phyloP scores from a whole-genome alignment of 2,113 vertebrate species.

The Muntiacus reevesi region DNA sequence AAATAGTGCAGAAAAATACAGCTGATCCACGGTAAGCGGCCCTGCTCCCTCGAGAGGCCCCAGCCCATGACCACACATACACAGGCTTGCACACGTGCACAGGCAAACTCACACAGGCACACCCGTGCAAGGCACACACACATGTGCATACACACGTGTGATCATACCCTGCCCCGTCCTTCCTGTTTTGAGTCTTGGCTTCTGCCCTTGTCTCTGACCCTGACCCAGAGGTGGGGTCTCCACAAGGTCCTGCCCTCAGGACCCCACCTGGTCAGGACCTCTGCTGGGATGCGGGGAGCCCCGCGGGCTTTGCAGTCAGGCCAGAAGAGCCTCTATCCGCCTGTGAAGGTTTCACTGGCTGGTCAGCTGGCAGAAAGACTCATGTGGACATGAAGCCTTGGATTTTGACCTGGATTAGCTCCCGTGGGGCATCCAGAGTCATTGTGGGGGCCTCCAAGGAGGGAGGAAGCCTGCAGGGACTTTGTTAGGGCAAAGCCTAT shows the following conservation, averaged over 20 bases:
- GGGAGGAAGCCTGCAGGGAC: background rate
- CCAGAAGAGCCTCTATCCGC: background rate
- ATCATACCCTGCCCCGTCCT: background rate
- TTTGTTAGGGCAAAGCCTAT: background rate
- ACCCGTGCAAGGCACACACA: too few species aligned
- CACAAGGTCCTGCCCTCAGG: background rate
- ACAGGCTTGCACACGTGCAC: background rate
- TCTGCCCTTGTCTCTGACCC: background rate
- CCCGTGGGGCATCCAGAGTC: background rate
- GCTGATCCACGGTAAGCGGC: background rate
- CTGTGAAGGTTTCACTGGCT: background rate
- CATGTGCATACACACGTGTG: rapidly evolving
- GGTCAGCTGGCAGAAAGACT: background rate
- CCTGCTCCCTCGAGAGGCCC: background rate
- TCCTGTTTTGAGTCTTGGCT: background rate
- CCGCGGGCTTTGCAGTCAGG: background rate
- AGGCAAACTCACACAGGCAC: background rate
- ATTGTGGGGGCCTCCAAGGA: rapidly evolving
- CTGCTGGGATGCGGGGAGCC: background rate
- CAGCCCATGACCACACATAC: background rate
- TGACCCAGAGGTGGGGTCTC: background rate
- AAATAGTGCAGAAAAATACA: constrained; percentile 34
- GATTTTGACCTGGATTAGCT: background rate
- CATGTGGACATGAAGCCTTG: background rate
- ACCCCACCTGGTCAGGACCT: background rate